Percentiles rank a stretch among this genome's conserved stretches.
Evolutionary conservation across 2,113 vertebrate genomes (phyloP).

Genomic region (Leptodactylus fuscus): DNA sequence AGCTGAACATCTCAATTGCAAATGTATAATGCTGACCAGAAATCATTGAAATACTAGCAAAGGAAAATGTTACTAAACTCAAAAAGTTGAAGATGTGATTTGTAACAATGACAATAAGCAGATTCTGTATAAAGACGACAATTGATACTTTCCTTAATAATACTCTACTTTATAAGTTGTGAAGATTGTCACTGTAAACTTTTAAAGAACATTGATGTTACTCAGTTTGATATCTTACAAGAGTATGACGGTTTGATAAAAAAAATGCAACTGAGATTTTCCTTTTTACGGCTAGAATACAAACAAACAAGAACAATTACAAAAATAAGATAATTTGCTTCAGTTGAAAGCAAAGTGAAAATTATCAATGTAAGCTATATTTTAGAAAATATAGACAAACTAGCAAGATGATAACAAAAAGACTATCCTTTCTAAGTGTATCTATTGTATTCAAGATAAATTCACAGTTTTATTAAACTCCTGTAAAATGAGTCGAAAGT

Average conservation of each 20-base stretch:
- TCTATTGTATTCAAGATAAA: slow-evolving; percentile 45
- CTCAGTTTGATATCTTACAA: not conserved
- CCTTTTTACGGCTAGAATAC: not conserved
- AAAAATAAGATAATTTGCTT: slow-evolving; percentile 19
- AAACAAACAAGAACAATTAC: slow-evolving; percentile 1
- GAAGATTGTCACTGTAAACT: not conserved
- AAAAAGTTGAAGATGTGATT: no score
- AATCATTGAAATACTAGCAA: no score
- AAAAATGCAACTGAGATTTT: not conserved
- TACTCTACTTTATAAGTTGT: no score
- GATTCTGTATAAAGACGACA: no score
- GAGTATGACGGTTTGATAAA: not conserved
- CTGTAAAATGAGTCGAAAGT: slow-evolving; percentile 38
- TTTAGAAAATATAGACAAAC: slow-evolving; percentile 14
- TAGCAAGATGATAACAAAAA: slow-evolving; percentile 16
- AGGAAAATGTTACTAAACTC: no score
- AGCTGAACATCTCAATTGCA: no score
- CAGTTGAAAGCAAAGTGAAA: not conserved
- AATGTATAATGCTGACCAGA: no score
- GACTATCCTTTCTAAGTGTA: slow-evolving; percentile 1
- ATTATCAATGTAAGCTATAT: slow-evolving; percentile 8
- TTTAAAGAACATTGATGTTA: not conserved
- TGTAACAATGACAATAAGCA: no score
- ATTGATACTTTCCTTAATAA: no score
- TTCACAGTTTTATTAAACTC: slow-evolving; percentile 46